Base-by-base conservation (phyloP, 2,797 vertebrate species). In the Oreortyx pictus region DNA sequence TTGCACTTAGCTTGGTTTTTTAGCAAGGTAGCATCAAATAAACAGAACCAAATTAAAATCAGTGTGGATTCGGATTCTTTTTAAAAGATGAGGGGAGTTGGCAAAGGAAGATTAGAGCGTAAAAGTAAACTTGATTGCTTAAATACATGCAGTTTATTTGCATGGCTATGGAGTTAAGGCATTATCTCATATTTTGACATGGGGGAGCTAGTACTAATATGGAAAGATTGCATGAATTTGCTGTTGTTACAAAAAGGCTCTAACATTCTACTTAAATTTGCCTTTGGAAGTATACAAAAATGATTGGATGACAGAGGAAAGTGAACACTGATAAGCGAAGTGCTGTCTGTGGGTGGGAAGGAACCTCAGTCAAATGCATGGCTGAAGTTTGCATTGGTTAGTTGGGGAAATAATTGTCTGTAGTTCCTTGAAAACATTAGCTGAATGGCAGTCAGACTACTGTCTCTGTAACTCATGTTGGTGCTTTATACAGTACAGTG, bases 241-340 rank as follows among this genome's bases (percentile, higher is more conserved):
- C 9, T 89, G 35, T 60, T 80, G 67, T 33, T 64, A 50, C 31
- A 57, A 83, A 93, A 72, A 43, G 8, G 27, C 23, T 91, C 39
- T 54, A 77, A 57, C 92, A 41, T 80, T 76, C 47, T n/a, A 25
- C 65, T 88, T 68, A 92, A 87, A 93, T 68, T 49, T 67, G 52
- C 2, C 64, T 47, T 62, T 81, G 72, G 72, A 77, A 88, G 27
- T 24, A 60, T 82, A 33, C 25, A 72, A 62, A 62, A 89, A 72
- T 27, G 44, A 9, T 16, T 60, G 56, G 25, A 10, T 43, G 73
- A 22, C 37, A 3, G 65, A 67, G 65, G 72, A 80, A 80, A 86
- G 0, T 5, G 72, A 67, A 37, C 59, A 44, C n/a, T 60, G 75
- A 44, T 67, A 59, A 65, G 35, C 37, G 50, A 93, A 44, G 84